Evolutionary conservation across 1,140 invertebrate genomes (phyloP).

Genomic region (Drosophila truncata): DNA sequence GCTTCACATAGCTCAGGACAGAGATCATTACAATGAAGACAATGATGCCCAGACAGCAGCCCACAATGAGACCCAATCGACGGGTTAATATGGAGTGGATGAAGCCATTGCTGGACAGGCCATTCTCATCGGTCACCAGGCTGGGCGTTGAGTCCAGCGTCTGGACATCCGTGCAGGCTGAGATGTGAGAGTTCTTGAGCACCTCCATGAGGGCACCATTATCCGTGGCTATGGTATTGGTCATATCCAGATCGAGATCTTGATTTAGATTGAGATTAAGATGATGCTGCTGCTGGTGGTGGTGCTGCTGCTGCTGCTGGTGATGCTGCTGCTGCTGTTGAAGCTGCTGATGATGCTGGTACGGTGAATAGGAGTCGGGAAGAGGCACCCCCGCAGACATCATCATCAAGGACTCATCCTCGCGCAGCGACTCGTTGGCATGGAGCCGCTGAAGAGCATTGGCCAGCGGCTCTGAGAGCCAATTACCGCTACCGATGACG

Average conservation of each 20-base stretch:
- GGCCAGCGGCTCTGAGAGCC: slow-evolving; percentile 86
- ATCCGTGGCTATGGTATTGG: slow-evolving; percentile 85
- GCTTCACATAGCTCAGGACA: slow-evolving; percentile 93
- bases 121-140: slow-evolving; percentile 87
- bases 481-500: slow-evolving; percentile 92
- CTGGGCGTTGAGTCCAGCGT: slow-evolving; percentile 91
- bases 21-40: slow-evolving; percentile 93
- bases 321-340: slow-evolving; percentile 1
- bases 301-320: slow-evolving; percentile 49
- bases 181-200: slow-evolving; percentile 90
- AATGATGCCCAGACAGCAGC: slow-evolving; percentile 93
- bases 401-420: slow-evolving; percentile 42
- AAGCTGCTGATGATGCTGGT: slow-evolving; percentile 53
- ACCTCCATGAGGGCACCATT: slow-evolving; percentile 86
- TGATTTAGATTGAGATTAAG: slow-evolving; percentile 33
- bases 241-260: slow-evolving; percentile 35
- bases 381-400: slow-evolving; percentile 23
- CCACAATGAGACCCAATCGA: slow-evolving; percentile 93
- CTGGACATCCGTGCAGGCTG: slow-evolving; percentile 91
- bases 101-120: slow-evolving; percentile 88
- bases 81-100: slow-evolving; percentile 90
- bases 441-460: slow-evolving; percentile 85
- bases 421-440: slow-evolving; percentile 83
- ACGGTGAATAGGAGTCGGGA: slow-evolving; percentile 65
- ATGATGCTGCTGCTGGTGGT: slow-evolving; percentile 41